Percentiles rank a stretch among this genome's conserved stretches.
phyloP scores from a whole-genome alignment of 2,113 vertebrate genomes.

The Scytalopus superciliaris region DNA sequence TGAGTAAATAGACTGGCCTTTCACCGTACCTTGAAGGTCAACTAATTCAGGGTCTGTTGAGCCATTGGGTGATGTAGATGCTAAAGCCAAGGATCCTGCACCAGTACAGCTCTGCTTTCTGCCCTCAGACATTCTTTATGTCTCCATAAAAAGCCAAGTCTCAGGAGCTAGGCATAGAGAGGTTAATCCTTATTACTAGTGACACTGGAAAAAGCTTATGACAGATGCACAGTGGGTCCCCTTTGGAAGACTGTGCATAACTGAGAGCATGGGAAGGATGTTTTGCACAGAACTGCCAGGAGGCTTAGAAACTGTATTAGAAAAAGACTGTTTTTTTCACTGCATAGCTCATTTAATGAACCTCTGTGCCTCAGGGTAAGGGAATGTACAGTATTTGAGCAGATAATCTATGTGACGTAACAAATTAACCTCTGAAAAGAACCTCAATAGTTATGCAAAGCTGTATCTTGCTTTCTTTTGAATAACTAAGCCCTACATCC shows the following conservation, averaged over 20 bases:
- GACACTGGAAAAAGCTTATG: constrained; percentile 60
- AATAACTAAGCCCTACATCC: background rate
- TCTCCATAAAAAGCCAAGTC: constrained; percentile 32
- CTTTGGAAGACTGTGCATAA: constrained; percentile 39
- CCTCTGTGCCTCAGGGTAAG: constrained; percentile 44
- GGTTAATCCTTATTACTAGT: constrained; percentile 65
- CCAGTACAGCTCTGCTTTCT: background rate
- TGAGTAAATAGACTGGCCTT: constrained; percentile 39
- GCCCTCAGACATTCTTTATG: constrained; percentile 15
- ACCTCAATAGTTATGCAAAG: constrained; percentile 42
- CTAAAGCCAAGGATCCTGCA: background rate
- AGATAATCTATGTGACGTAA: constrained; percentile 65
- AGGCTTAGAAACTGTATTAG: constrained; percentile 60
- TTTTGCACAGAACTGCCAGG: constrained; percentile 52
- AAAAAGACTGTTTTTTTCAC: constrained; percentile 31
- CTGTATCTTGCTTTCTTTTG: constrained; percentile 35
- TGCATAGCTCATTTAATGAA: constrained; percentile 56
- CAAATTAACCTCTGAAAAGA: constrained; percentile 69
- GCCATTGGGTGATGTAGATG: background rate
- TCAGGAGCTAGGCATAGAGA: constrained; percentile 25
- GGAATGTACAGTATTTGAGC: constrained; percentile 66
- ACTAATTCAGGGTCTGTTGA: constrained; percentile 23
- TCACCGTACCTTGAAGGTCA: constrained; percentile 48
- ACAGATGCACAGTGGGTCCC: constrained; percentile 47
- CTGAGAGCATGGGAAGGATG: constrained; percentile 48